Evolutionary conservation across 2,113 vertebrate genomes (phyloP).

Genomic region (Seriola rivoliana): DNA sequence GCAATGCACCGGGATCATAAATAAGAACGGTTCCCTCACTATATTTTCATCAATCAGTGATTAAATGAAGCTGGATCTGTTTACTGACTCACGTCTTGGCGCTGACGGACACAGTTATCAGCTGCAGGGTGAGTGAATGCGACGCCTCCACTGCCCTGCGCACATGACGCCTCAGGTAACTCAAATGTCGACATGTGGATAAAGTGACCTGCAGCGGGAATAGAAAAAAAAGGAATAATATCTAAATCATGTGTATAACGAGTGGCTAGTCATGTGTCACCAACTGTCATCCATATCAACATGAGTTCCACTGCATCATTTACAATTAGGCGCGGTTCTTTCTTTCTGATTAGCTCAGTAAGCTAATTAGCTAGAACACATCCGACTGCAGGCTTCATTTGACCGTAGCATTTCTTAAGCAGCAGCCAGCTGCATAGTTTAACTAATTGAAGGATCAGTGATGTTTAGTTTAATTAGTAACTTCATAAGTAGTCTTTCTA

Average conservation of each 20-base stretch:
- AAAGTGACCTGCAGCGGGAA: not conserved
- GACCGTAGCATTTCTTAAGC: not conserved
- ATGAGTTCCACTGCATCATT: not conserved
- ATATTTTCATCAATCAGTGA: constrained; percentile 15
- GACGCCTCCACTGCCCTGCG: not conserved
- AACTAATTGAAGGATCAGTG: no score
- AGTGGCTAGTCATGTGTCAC: not conserved
- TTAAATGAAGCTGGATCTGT: constrained; percentile 3
- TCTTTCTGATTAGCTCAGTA: not conserved
- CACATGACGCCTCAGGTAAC: not conserved
- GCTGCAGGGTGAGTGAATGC: not conserved
- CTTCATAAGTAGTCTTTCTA: not conserved
- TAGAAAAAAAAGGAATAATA: constrained; percentile 1
- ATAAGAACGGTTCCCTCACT: constrained; percentile 11
- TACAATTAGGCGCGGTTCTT: constrained; percentile 8
- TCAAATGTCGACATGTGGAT: not conserved
- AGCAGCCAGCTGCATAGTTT: not conserved
- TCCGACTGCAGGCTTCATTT: constrained; percentile 9
- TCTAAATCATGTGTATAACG: not conserved
- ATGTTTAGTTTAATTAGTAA: no score
- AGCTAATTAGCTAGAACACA: constrained; percentile 8
- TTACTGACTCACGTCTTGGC: not conserved
- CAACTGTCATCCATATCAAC: not conserved
- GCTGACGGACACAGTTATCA: no score
- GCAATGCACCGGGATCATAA: constrained; percentile 9